Base-by-base conservation (phyloP, 2,888 invertebrate genomes). In the Achlya flavicornis region DNA sequence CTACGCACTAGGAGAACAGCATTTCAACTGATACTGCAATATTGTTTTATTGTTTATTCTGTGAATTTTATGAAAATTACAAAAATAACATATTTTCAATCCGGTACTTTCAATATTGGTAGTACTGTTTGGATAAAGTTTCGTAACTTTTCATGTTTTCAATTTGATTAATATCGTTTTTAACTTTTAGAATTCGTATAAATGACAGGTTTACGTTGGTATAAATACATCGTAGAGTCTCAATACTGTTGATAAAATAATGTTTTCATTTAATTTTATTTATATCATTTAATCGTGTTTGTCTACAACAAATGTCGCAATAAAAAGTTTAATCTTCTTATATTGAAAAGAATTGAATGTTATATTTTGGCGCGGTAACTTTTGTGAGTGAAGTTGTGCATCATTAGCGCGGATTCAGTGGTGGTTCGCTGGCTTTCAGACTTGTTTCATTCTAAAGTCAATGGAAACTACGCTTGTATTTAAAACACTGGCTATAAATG, bases 401-500 rank as follows among this genome's bases (percentile, higher is more conserved):
- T 84, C 82, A 81, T 84, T 84, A 84, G 80, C 70, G 75, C 66
- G 75, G 73, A 82, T 77, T 78, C 78, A 76, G 66, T 71, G 74
- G 66, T 70, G 67, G 65, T 41, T 72, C 72, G 70, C 71, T 69
- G 69, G 68, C 74, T 78, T 75, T 72, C 72, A 79, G 26, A 38
- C 58, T 58, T 53, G 10, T 53, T 53, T 53, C 53, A 46, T 16
- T 35, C 14, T 26, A 59, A 59, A 10, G 8, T 59, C 38, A 59
- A 16, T 59, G 38, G 38, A 38, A 59, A 59, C 58, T 59, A 59
- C 58, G 38, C 58, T 16, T 38, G 38, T 10, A 35, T 35, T 57
- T 58, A 58, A 58, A 58, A 35, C 35, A n/a, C 58, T 8, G 33
- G n/a, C 3, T 35, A 35, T 58, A 58, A 32, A 35, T 58, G 11